These are phyloP conservation scores for Amphiura filiformis DNA, from an alignment of 35 echinoderm and acorn worm species.

Conservation along the genomic window DNA sequence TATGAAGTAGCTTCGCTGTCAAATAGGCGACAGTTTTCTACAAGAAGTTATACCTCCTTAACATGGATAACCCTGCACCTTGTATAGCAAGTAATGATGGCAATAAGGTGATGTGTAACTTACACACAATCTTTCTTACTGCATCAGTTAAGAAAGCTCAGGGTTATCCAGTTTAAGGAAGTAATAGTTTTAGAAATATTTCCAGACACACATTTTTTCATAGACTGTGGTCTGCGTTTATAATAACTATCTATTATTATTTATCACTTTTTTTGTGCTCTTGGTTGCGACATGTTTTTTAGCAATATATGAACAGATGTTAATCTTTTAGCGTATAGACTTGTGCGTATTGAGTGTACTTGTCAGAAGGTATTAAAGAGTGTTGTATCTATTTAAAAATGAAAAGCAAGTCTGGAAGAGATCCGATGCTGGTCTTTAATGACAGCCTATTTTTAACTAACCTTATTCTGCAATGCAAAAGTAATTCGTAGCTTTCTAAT, in stretches of 20 bases:
- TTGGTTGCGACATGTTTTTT: background rate
- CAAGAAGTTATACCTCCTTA: background rate
- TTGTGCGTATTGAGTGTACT: slow-evolving; percentile 8
- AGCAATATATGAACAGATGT: background rate
- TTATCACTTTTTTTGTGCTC: background rate
- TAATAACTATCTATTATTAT: background rate
- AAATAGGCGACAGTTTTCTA: background rate
- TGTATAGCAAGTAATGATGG: no score
- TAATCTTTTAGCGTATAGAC: slow-evolving; percentile 3
- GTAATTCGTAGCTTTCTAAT: background rate
- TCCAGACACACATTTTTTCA: background rate
- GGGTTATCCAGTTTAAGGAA: no score
- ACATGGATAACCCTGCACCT: no score
- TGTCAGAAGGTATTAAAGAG: background rate
- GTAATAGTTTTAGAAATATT: background rate
- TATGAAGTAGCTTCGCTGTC: background rate
- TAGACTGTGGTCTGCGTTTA: background rate
- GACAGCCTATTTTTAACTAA: background rate
- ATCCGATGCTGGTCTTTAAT: background rate
- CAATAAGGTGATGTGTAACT: no score
- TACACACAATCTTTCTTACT: no score
- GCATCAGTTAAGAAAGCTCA: no score
- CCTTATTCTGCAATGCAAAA: slow-evolving; percentile 14
- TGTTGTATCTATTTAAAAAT: slow-evolving; percentile 1
- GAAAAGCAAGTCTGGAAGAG: background rate